Base-by-base conservation (phyloP, 2,888 invertebrate genomes). In the Eudemis profundana region DNA sequence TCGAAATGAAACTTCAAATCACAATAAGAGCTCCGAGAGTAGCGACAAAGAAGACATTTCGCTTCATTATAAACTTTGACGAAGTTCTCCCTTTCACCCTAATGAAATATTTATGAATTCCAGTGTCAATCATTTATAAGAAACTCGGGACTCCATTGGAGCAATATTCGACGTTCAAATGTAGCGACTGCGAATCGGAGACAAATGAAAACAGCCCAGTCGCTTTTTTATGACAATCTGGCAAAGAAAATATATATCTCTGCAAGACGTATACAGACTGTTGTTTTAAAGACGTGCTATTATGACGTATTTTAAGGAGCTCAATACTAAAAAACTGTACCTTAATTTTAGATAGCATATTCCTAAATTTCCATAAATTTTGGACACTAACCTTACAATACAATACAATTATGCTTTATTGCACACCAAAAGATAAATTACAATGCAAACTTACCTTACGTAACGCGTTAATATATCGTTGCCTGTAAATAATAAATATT, bases 71-170 rank as follows among this genome's bases (percentile, higher is more conserved):
- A 51, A 61, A 61, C 50, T 29, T 57, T 23, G 33, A n/a, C 46
- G 33, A 57, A 57, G 33, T 57, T 61, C 29, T 50, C 49, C 49
- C 61, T 50, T 50, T 51, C 50, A 21, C n/a, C 19, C 40, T 60
- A 29, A 40, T 60, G 40, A 50, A 51, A 61, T 61, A 61, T 61
- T 61, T 50, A 61, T 50, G 50, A 51, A 61, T 61, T 61, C 42
- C 40, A 42, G 61, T 61, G 50, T 51, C 61, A 51, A 61, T 61
- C 50, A 50, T 51, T 61, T 42, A 50, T 33, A 50, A 49, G 40
- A n/a, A 51, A 29, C 14, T 29, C 23, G 61, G 15, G 14, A 29
- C 8, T 14, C 3, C 29, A 33, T 50, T 60, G 38, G 12, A 40
- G 36, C n/a, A 33, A 59, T 29, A 12, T 56, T 1, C 33, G n/a